Percentiles rank a stretch among this genome's conserved stretches.
Conservation (phyloP, 2,113 vertebrate genomes). For the Mustela lutreola region DNA sequence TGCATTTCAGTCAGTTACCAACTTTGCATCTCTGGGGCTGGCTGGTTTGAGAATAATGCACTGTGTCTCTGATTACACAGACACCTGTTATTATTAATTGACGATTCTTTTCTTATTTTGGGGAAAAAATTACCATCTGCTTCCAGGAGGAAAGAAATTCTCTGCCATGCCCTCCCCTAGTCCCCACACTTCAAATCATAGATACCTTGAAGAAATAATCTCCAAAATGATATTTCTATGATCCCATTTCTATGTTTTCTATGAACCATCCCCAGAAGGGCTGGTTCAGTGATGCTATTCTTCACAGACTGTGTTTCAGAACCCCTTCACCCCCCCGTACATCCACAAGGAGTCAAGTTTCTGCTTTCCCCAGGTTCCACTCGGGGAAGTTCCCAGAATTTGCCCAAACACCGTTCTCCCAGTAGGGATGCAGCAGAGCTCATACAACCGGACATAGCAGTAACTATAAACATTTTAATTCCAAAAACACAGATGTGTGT, state of each 20-base stretch:
- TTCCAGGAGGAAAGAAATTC: not conserved
- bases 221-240: not conserved
- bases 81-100: not conserved
- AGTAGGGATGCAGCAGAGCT: no score
- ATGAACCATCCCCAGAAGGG: not conserved
- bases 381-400: no score
- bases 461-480: conserved; percentile 78
- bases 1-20: no score
- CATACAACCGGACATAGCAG: no score
- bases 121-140: not conserved
- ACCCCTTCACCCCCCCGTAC: fast-evolving
- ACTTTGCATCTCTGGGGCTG: no score
- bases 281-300: not conserved
- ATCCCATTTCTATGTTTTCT: not conserved
- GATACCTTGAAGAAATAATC: not conserved
- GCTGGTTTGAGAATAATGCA: no score
- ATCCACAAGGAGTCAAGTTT: not conserved
- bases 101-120: not conserved
- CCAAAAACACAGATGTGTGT: conserved; percentile 43
- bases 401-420: no score
- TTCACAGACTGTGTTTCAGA: not conserved
- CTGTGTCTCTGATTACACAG: no score
- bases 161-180: not conserved
- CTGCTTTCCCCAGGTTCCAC: no score
- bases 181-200: not conserved